A percentile compares a stretch with the other conserved stretches of the same genome.
Conservation (phyloP, 2,113 vertebrate genomes). For the Alethe castanea region DNA sequence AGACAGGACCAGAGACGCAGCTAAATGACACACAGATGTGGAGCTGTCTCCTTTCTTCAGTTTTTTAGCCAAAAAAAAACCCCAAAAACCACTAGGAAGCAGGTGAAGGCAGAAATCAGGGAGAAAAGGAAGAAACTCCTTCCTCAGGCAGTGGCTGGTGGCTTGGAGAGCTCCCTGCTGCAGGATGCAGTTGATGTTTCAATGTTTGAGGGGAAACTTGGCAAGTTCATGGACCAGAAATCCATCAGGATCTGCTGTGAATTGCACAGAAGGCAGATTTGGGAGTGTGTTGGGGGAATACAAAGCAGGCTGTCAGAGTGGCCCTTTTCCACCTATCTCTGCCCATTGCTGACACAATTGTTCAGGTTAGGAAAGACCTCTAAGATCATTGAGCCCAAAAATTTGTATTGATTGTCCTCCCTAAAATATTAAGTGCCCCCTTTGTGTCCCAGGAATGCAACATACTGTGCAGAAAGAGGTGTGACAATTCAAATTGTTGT, state of each 20-base stretch:
- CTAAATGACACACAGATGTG: not conserved
- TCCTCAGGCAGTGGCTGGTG: not conserved
- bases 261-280: not conserved
- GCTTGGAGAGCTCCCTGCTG: fast-evolving
- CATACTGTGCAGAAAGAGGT: not conserved
- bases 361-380: not conserved
- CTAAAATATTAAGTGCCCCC: not conserved
- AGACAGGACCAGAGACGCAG: not conserved
- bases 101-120: not conserved
- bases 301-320: not conserved
- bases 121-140: not conserved
- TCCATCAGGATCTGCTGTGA: not conserved
- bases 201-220: not conserved
- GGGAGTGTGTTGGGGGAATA: not conserved
- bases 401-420: not conserved
- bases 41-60: not conserved
- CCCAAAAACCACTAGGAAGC: not conserved
- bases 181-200: not conserved
- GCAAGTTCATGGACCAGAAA: not conserved
- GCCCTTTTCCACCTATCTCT: not conserved
- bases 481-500: not conserved
- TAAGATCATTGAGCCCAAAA: fast-evolving
- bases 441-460: not conserved
- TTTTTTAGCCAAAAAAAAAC: not conserved
- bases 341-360: not conserved